These are phyloP conservation scores for Australoheros scitulus DNA, from an alignment of 2,113 vertebrate species.

Conservation along the genomic window DNA sequence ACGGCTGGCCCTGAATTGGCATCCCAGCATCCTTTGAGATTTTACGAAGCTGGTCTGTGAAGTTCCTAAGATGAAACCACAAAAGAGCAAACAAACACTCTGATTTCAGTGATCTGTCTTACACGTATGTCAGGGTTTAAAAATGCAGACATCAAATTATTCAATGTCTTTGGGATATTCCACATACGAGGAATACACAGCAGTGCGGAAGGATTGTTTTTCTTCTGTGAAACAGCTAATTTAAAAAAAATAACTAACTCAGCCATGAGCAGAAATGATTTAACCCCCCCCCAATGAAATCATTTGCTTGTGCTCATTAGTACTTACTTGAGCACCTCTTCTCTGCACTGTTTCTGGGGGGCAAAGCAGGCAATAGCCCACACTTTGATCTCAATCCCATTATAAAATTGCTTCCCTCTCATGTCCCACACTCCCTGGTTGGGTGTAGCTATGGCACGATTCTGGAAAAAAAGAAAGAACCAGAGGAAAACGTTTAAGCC, in stretches of 20 bases:
- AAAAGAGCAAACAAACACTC: not conserved
- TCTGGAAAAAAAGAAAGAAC: constrained; percentile 80
- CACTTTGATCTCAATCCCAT: constrained; percentile 99
- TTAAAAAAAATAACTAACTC: not conserved
- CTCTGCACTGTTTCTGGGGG: constrained; percentile 98
- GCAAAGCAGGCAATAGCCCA: constrained; percentile 99
- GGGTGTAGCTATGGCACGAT: constrained; percentile 97
- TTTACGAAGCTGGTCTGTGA: constrained; percentile 97
- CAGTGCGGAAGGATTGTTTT: not conserved
- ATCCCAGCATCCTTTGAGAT: constrained; percentile 99
- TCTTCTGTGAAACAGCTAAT: not conserved
- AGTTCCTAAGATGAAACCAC: constrained; percentile 84
- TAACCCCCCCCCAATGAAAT: not conserved
- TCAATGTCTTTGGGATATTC: not conserved
- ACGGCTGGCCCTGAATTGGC: constrained; percentile 96
- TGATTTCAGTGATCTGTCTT: not conserved
- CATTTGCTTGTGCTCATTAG: constrained; percentile 7
- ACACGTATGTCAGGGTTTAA: not conserved
- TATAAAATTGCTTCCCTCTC: constrained; percentile 99
- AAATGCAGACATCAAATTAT: not conserved
- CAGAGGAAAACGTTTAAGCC: not conserved
- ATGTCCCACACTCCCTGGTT: constrained; percentile 99
- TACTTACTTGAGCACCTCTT: constrained; percentile 98
- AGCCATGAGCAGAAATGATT: not conserved
- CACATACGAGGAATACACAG: not conserved